These are phyloP conservation scores for Druon quercuslanigerum DNA, from an alignment of 1,140 invertebrate genomes.

Conservation along the genomic window DNA sequence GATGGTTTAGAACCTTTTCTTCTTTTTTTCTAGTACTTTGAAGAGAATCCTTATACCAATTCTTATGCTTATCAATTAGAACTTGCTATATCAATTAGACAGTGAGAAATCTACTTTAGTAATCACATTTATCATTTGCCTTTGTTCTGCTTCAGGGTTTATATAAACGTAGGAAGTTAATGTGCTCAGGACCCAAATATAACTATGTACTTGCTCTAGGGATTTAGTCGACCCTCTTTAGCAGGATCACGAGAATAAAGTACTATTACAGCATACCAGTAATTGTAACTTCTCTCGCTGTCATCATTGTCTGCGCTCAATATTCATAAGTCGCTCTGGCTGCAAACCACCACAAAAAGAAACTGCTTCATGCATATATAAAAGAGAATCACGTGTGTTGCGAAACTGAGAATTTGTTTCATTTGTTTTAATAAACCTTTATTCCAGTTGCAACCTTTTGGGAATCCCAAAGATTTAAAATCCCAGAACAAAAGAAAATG, in stretches of 20 bases:
- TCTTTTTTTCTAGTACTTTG: no score
- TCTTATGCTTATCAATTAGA: no score
- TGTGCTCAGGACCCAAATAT: conserved; percentile 8
- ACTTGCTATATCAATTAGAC: no score
- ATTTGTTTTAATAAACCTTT: conserved; percentile 8
- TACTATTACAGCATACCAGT: conserved; percentile 40
- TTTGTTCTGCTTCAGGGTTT: neutral
- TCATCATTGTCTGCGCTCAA: conserved; percentile 44
- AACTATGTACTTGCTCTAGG: conserved; percentile 40
- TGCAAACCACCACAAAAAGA: conserved; percentile 19
- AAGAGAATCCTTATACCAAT: no score
- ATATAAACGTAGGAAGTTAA: neutral
- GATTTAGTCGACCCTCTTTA: conserved; percentile 49
- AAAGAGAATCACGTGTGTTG: neutral
- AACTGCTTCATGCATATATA: neutral
- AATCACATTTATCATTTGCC: neutral
- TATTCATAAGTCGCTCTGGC: conserved; percentile 54
- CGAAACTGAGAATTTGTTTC: neutral
- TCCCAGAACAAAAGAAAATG: neutral
- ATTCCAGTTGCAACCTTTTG: neutral
- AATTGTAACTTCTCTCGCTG: conserved; percentile 9
- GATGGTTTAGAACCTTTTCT: no score
- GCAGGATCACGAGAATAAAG: conserved; percentile 58
- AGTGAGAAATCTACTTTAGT: neutral
- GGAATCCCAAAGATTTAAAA: neutral